Conservation (phyloP, 2,888 invertebrate species). For the Pomacea canaliculata region DNA sequence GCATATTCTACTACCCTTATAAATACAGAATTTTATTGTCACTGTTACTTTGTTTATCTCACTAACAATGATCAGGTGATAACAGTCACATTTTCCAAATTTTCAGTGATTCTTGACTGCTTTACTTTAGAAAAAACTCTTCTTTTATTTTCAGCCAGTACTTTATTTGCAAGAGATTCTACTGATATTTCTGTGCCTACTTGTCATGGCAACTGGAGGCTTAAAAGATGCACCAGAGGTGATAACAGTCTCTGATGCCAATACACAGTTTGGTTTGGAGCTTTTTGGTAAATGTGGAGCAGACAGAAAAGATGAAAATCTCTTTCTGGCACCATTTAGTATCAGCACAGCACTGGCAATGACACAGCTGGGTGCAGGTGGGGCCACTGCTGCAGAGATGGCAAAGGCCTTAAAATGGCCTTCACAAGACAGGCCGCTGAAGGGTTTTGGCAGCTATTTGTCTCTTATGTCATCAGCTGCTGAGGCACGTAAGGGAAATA, state of each 20-base stretch:
- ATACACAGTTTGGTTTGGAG: conserved; percentile 33
- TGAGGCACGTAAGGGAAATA: background rate
- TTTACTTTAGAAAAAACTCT: too few relatives aligned
- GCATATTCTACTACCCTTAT: too few relatives aligned
- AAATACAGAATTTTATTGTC: too few relatives aligned
- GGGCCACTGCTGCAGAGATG: conserved; percentile 64
- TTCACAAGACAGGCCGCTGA: conserved; percentile 1
- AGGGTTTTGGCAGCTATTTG: conserved; percentile 22
- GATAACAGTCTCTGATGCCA: conserved; percentile 27
- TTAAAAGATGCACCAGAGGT: background rate
- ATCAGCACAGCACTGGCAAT: conserved; percentile 69
- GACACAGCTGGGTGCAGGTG: conserved; percentile 68
- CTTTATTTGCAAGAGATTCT: too few relatives aligned
- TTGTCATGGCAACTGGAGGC: background rate
- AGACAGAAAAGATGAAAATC: conserved; percentile 34
- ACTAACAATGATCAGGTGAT: too few relatives aligned
- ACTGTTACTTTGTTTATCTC: too few relatives aligned
- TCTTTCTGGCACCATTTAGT: conserved; percentile 69
- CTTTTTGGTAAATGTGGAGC: conserved; percentile 22
- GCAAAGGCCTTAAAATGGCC: conserved; percentile 26
- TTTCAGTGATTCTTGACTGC: too few relatives aligned
- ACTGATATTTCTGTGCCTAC: too few relatives aligned
- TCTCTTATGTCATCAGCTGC: conserved; percentile 12
- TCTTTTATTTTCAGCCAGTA: too few relatives aligned
- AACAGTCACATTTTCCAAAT: too few relatives aligned